phyloP scores from a whole-genome alignment of 2,888 invertebrate genomes.

The Mythimna albipuncta region DNA sequence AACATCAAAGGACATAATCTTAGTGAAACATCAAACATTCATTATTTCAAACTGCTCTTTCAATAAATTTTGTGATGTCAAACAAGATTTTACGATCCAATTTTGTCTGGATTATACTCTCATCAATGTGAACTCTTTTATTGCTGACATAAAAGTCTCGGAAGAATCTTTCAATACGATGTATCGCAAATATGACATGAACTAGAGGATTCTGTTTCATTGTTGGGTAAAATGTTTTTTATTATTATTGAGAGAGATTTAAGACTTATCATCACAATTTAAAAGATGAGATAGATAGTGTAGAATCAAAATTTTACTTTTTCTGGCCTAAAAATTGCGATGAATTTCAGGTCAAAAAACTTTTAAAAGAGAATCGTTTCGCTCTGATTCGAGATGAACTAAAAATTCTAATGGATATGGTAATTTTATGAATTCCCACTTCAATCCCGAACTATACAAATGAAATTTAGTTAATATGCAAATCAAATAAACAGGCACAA shows the following conservation, averaged over 20 bases:
- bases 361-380: background rate
- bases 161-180: constrained; percentile 58
- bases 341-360: background rate
- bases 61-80: constrained; percentile 61
- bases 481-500: constrained; percentile 41
- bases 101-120: constrained; percentile 62
- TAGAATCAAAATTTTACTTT: background rate
- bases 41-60: constrained; percentile 55
- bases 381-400: background rate
- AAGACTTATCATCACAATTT: background rate
- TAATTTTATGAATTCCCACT: constrained; percentile 11
- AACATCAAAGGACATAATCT: constrained; percentile 37
- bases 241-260: background rate
- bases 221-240: background rate
- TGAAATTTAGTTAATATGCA: constrained; percentile 21
- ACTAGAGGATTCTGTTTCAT: constrained; percentile 10
- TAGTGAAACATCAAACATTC: constrained; percentile 53
- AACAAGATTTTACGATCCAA: constrained; percentile 64
- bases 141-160: constrained; percentile 56
- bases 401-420: constrained; percentile 5
- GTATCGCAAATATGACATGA: constrained; percentile 45
- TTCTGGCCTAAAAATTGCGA: background rate
- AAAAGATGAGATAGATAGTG: background rate
- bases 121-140: constrained; percentile 64
- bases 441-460: constrained; percentile 8